Conservation (phyloP, 53 echinoderm and acorn worm genomes). For the Stichopus horrens region DNA sequence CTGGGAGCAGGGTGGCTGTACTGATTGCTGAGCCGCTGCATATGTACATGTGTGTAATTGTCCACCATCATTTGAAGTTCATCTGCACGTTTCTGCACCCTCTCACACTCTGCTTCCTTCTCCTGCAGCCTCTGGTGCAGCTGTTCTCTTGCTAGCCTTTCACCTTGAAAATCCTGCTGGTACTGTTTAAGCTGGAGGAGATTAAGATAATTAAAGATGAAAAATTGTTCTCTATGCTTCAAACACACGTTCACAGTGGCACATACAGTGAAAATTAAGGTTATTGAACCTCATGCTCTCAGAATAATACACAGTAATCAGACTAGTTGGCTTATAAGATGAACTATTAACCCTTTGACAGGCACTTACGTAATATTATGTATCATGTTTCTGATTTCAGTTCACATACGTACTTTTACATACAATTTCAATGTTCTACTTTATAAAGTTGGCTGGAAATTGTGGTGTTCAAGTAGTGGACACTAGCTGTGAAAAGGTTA, state of each 20-base stretch:
- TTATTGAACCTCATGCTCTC: no score
- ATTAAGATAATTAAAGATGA: neutral
- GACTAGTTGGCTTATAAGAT: no score
- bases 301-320: no score
- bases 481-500: no score
- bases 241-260: neutral
- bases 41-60: neutral
- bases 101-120: neutral
- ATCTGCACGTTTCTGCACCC: neutral
- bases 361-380: no score
- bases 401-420: no score
- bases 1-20: slow-evolving; percentile 9
- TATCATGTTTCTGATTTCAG: no score
- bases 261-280: neutral
- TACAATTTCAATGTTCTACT: no score
- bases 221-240: neutral
- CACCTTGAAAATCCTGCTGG: slow-evolving; percentile 7
- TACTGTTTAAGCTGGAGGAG: slow-evolving; percentile 23
- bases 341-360: no score
- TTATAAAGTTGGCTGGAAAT: no score
- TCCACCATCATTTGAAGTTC: neutral
- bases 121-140: neutral
- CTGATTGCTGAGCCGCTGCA: slow-evolving; percentile 5
- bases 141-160: slow-evolving; percentile 23
- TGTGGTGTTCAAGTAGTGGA: no score